Percentiles rank a stretch among this genome's conserved stretches.
phyloP scores from a whole-genome alignment of 2,113 vertebrate species.

The Propithecus coquereli region DNA sequence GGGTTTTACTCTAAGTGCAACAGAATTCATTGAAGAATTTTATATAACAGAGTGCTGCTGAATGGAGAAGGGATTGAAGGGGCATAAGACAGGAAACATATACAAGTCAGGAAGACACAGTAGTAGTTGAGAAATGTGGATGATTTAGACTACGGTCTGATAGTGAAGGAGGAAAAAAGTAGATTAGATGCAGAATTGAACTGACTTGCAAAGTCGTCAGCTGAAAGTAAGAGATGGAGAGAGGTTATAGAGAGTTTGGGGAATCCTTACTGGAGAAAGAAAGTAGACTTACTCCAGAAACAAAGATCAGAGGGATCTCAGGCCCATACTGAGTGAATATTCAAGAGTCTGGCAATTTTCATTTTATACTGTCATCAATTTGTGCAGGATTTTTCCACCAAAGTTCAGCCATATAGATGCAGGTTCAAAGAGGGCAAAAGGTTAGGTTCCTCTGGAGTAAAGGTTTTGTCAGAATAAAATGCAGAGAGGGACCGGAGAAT shows the following conservation, averaged over 20 bases:
- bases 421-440: not conserved
- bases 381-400: not conserved
- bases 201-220: not conserved
- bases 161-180: not conserved
- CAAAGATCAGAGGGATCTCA: not conserved
- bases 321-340: not conserved
- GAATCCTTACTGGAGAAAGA: not conserved
- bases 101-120: not conserved
- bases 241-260: not conserved
- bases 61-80: not conserved
- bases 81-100: not conserved
- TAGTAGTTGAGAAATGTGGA: not conserved
- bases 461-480: not conserved
- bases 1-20: conserved; percentile 8
- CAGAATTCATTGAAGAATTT: not conserved
- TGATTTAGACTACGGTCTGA: not conserved
- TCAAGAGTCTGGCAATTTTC: not conserved
- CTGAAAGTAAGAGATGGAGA: not conserved
- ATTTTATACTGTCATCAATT: not conserved
- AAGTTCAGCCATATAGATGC: not conserved
- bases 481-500: not conserved
- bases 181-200: not conserved
- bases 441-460: not conserved
- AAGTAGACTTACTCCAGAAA: not conserved
- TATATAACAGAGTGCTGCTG: not conserved